Base-by-base conservation (phyloP, 1,140 invertebrate genomes). In the Musca domestica region DNA sequence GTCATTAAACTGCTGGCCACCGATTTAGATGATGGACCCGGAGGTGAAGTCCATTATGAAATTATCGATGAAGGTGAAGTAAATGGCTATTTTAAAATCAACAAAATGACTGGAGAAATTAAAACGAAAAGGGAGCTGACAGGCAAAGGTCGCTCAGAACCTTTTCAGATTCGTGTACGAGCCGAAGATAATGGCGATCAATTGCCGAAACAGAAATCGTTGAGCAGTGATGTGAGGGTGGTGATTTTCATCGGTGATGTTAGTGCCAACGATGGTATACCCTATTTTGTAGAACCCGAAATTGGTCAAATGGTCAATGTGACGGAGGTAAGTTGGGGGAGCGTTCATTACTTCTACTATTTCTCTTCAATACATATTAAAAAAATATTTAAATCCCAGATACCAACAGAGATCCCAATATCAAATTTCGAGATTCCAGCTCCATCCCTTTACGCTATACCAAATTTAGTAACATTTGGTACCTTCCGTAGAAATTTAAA, bases 231-330 rank as follows among this genome's bases (percentile, higher is more conserved):
- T 54, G 86, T 88, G 0, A 84, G 85, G 20, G 75, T 94, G 0
- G 83, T 85, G 1, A 74, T 94, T 1, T 91, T 89, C 70, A 89
- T 95, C 23, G 91, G 92, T 0, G 92, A 95, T 74, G 90, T 94
- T 0, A 91, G 91, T 48, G 88, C 88, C 66, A 94, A 94, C 74
- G 92, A 94, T 77, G 92, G 92, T 0, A 89, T 93, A 7, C 92
- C 92, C 0, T 83, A 86, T 7, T 93, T 94, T 71, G 86, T 92
- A 7, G 83, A 87, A 51, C 91, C 92, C 0, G 86, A 86, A 4
- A 77, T 87, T 0, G 88, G 90, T n/a, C 90, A 93, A 77, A 80
- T 87, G 5, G 87, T 91, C 1, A 86, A 86, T 71, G 83, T 93
- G n/a, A 85, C 88, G 5, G 91, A 94, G 84, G 88, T 87, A 54